Evolutionary conservation across 1,140 invertebrate genomes (phyloP), one percentile per base, ranked within the genome.

Genomic region (Tribolium castaneum): DNA sequence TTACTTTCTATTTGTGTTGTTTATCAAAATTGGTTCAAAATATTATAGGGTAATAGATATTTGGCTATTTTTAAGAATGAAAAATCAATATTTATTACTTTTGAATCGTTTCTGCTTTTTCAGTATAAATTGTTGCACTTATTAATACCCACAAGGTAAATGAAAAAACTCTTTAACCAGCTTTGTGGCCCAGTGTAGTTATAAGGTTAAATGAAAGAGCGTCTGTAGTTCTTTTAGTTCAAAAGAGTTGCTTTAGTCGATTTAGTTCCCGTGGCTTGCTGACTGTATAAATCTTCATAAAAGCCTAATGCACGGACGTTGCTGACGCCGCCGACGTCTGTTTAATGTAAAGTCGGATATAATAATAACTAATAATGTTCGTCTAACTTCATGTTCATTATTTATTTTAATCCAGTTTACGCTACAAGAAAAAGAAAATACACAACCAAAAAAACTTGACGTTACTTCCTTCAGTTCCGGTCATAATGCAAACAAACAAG

Each of bases 391-490:
- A 59, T 30, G 16, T 59, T 59, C 54, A 25, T 59, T 59, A 59
- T 59, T 59, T 59, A 59, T 59, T 59, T 59, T 59, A 59, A 59
- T 59, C 22, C 25, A 22, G 54, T 59, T 19, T 59, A 59, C 22
- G 9, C 54, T 59, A n/a, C 0, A 7, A 19, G 10, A 59, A 59
- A n/a, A 25, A 59, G 54, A 59, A 59, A 59, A 59, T 59, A 59
- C 16, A 59, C 54, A 22, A 6, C n/a, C 16, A 12, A 30, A 25
- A 30, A 59, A 59, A 59, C 19, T 59, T 59, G 54, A 59, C 22
- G 54, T 59, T 59, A 59, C 54, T 59, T 59, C 54, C 54, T 14
- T 19, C 54, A 59, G 54, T 59, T 59, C 54, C 54, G 54, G 54
- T 59, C 54, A 59, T 25, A 59, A 59, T 59, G 5, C 19, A 59